phyloP scores from a whole-genome alignment of 1,140 invertebrate genomes.

The Anthonomus grandis region DNA sequence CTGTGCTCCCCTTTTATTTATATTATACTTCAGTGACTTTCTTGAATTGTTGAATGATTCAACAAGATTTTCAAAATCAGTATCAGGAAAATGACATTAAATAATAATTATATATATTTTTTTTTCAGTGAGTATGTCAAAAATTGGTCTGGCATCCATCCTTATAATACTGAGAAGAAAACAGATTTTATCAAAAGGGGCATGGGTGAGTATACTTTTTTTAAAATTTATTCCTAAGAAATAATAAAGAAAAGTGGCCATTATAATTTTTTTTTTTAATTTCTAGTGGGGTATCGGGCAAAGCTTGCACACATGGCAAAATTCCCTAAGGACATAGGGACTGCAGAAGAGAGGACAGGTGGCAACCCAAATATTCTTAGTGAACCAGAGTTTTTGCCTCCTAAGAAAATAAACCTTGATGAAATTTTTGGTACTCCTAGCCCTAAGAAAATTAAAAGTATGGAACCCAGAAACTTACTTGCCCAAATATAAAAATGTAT shows the following conservation, averaged over 20 bases:
- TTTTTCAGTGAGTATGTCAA: slow-evolving; percentile 73
- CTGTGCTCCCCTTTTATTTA: no score
- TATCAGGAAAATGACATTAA: no score
- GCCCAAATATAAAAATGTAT: slow-evolving; percentile 13
- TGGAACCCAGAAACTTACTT: background rate
- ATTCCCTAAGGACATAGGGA: slow-evolving; percentile 68
- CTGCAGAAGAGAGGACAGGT: slow-evolving; percentile 63
- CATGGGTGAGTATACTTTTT: slow-evolving; percentile 59
- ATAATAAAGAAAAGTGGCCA: background rate
- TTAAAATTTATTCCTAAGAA: background rate
- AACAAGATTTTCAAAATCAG: no score
- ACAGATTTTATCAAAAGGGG: slow-evolving; percentile 78
- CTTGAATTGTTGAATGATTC: no score
- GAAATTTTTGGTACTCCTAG: slow-evolving; percentile 55
- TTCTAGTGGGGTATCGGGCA: slow-evolving; percentile 56
- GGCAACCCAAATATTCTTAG: slow-evolving; percentile 65
- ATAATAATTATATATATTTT: slow-evolving; percentile 30
- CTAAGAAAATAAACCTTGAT: slow-evolving; percentile 48
- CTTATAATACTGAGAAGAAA: slow-evolving; percentile 72
- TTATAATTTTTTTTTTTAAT: slow-evolving; percentile 4
- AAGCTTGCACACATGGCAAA: slow-evolving; percentile 67
- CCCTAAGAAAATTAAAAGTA: slow-evolving; percentile 37
- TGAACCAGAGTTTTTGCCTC: slow-evolving; percentile 59
- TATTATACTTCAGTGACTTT: no score
- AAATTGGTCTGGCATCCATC: slow-evolving; percentile 66